Evolutionary conservation across 2,888 invertebrate genomes (phyloP).

Genomic region (Parasteatoda lunata): DNA sequence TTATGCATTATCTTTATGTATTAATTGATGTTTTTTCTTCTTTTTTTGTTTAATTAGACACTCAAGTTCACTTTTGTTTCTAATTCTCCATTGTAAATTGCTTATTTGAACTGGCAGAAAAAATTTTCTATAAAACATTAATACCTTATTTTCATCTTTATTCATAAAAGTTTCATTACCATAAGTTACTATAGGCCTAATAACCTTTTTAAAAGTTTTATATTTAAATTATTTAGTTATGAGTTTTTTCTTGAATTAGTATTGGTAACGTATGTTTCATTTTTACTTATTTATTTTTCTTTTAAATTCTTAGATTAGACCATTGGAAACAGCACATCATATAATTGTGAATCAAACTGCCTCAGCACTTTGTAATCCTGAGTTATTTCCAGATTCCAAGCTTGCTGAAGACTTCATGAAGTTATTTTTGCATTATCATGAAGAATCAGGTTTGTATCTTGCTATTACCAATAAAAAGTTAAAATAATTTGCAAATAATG

Average conservation of each 20-base stretch:
- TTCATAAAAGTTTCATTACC: neutral
- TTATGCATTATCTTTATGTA: too few species aligned
- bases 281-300: neutral
- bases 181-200: neutral
- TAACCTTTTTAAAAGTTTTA: neutral
- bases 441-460: conserved; percentile 33
- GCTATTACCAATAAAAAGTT: too few species aligned
- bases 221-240: neutral
- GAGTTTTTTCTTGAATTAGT: neutral
- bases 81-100: too few species aligned
- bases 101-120: too few species aligned
- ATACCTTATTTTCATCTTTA: too few species aligned
- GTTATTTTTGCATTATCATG: conserved; percentile 51
- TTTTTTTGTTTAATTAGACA: too few species aligned
- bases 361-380: conserved; percentile 57
- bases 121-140: too few species aligned
- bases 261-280: neutral
- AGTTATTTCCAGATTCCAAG: conserved; percentile 62
- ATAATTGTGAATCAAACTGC: conserved; percentile 57
- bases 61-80: too few species aligned
- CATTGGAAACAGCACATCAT: conserved; percentile 51
- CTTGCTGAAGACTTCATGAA: conserved; percentile 55
- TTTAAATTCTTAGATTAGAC: conserved; percentile 32
- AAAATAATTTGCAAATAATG: too few species aligned
- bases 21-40: too few species aligned